Conservation (phyloP, 53 echinoderm and acorn worm species). For the Paracentrotus lividus region DNA sequence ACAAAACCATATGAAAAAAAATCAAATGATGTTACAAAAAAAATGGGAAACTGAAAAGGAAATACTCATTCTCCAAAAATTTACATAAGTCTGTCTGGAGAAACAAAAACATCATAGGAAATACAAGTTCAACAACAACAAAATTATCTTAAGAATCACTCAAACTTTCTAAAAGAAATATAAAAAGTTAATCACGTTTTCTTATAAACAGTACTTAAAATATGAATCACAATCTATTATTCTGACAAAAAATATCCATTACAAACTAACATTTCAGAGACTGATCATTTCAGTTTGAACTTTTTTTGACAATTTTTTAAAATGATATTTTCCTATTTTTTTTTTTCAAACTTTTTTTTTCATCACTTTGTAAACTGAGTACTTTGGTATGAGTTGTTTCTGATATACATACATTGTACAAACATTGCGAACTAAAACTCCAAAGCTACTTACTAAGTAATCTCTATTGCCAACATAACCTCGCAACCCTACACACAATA, state of each 20-base stretch:
- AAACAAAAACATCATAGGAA: not conserved
- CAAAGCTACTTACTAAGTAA: constrained; percentile 35
- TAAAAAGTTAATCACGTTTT: constrained; percentile 64
- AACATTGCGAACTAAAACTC: constrained; percentile 51
- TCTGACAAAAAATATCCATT: constrained; percentile 55
- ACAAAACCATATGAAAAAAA: constrained; percentile 8
- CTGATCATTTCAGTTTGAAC: constrained; percentile 71
- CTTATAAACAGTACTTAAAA: constrained; percentile 72
- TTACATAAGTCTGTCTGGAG: constrained; percentile 51
- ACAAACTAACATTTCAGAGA: constrained; percentile 64
- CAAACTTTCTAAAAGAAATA: constrained; percentile 42
- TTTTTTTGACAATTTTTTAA: constrained; percentile 27
- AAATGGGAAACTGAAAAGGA: constrained; percentile 36
- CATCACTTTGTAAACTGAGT: constrained; percentile 59
- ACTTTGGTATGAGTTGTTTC: constrained; percentile 71
- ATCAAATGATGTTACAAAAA: not conserved
- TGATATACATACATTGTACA: constrained; percentile 56
- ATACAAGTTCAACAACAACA: constrained; percentile 33
- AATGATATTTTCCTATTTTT: constrained; percentile 27
- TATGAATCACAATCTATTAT: constrained; percentile 63
- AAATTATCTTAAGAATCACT: constrained; percentile 47
- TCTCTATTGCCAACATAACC: constrained; percentile 27
- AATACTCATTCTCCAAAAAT: constrained; percentile 63
- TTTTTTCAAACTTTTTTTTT: constrained; percentile 62
- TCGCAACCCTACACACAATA: not conserved